These are phyloP conservation scores for Pristiophorus japonicus DNA, from an alignment of 2,113 vertebrate species.

Conservation along the genomic window DNA sequence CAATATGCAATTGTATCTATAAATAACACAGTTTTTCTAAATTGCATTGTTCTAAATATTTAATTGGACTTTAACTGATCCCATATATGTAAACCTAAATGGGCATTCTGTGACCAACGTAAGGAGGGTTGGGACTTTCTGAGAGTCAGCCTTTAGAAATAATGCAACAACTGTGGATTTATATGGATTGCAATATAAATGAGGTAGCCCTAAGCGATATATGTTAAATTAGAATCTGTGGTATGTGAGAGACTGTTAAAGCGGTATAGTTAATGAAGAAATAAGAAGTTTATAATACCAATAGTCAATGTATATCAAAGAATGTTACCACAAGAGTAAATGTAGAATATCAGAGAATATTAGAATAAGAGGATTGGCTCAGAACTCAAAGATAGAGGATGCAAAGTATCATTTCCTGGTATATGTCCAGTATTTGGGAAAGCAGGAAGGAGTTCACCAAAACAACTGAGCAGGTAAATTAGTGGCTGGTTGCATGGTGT, in stretches of 20 bases:
- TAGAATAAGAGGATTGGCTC: neutral
- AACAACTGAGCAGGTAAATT: neutral
- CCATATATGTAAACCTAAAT: neutral
- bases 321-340: neutral
- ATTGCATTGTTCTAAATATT: neutral
- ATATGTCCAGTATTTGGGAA: neutral
- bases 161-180: neutral
- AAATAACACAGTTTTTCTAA: neutral
- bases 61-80: constrained; percentile 1
- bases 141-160: neutral
- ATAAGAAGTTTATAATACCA: neutral
- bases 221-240: neutral
- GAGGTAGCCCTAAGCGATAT: neutral
- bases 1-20: neutral
- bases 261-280: neutral
- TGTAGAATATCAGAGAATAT: neutral
- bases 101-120: neutral
- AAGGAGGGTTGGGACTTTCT: neutral
- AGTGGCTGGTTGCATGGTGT: neutral
- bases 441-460: neutral
- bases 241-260: neutral
- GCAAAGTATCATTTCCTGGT: neutral
- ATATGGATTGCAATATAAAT: neutral
- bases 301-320: neutral
- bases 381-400: neutral